Base-by-base conservation (phyloP, 2,113 vertebrate genomes). In the Ranitomeya variabilis region DNA sequence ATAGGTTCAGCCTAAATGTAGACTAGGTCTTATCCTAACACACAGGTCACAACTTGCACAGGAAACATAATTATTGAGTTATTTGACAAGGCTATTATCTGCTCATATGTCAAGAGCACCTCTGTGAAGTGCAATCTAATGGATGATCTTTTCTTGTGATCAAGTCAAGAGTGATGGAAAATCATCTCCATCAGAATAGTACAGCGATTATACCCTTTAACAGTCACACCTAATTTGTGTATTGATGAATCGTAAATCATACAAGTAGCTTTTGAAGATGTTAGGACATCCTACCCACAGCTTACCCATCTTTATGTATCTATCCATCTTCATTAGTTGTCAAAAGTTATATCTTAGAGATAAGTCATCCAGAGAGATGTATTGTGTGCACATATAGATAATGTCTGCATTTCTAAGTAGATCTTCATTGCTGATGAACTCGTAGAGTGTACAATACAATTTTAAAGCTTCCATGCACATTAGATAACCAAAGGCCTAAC, bases 141-240 rank as follows among this genome's bases (percentile, higher is more conserved):
- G 71, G 21, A 77, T 78, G 37, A 77, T 74, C 21, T 26, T 55
- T 64, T 77, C 21, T 83, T 55, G 23, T 59, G 83, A 83, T 82
- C 60, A n/a, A 59, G 60, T 88, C 81, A 82, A 83, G 55, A 78
- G 54, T 57, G 51, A 51, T 67, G 51, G 8, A 45, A 82, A 79
- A 78, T 57, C 23, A 57, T 26, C 51, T 79, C n/a, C 23, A 79
- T 89, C 26, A 79, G 60, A 59, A 52, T 37, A 66, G 51, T 57
- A 74, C 23, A 51, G 52, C 19, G 59, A 81, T 59, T 57, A 59
- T 23, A 16, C 16, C 31, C 14, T 66, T 52, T 69, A 80, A 45
- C 37, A 78, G 62, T 69, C 64, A 54, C 71, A 89, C 81, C 81
- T 89, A 79, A 89, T 89, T 76, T 67, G 60, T 79, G 87, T 79